A percentile compares a stretch with the other conserved stretches of the same genome.
Conservation (phyloP, 2,888 invertebrate species). For the Druceiella hillmani region DNA sequence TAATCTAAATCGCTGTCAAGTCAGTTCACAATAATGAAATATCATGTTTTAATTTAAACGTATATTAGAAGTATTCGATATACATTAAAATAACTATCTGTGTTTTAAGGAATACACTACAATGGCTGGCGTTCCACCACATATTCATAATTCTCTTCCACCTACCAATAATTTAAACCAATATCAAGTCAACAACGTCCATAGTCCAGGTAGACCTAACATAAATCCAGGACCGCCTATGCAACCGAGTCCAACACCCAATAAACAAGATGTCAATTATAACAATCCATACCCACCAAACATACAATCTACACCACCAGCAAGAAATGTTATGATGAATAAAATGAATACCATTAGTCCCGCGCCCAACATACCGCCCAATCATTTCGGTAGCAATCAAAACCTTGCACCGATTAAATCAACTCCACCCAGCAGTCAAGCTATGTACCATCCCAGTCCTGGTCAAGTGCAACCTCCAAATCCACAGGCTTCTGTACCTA, state of each 20-base stretch:
- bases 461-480: too few relatives aligned
- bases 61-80: constrained; percentile 33
- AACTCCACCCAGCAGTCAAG: too few relatives aligned
- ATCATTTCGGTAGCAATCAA: too few relatives aligned
- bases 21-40: constrained; percentile 35
- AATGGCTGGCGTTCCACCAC: too few relatives aligned
- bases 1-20: neutral
- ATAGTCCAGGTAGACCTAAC: constrained; percentile 33
- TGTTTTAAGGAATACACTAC: too few relatives aligned
- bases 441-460: too few relatives aligned
- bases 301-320: constrained; percentile 25
- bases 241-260: constrained; percentile 33
- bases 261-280: constrained; percentile 42
- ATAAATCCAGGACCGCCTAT: constrained; percentile 31
- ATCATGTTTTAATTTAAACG: constrained; percentile 37
- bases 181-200: constrained; percentile 37
- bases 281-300: constrained; percentile 34
- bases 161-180: constrained; percentile 44
- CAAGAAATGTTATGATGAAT: constrained; percentile 33
- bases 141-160: too few relatives aligned
- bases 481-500: too few relatives aligned
- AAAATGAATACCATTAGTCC: constrained; percentile 42
- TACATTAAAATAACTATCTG: constrained; percentile 33
- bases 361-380: constrained; percentile 44
- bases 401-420: too few relatives aligned